Evolutionary conservation across 2,888 invertebrate genomes (phyloP), one percentile per base, ranked within the genome.

Genomic region (Machimus atricapillus): DNA sequence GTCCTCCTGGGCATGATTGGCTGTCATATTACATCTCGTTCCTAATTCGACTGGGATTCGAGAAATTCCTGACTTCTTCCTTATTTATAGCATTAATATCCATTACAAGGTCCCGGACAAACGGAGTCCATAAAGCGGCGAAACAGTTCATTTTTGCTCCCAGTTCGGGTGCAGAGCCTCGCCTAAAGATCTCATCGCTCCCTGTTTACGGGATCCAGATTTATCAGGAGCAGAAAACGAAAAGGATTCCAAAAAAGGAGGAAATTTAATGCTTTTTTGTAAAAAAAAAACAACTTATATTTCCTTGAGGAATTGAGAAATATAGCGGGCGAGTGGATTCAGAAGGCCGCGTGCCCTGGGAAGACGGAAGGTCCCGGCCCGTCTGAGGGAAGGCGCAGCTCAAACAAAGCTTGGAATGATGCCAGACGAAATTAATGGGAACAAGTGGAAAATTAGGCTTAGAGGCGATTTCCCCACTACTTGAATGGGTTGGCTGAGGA

Each of bases 391-490:
- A 23, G 66, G 66, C 66, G 23, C 66, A 66, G 27, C 19, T 58
- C 82, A 58, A 82, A 82, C 82, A 82, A 82, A 82, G 66, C 82
- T 79, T 82, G 82, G 82, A 82, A 82, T 19, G 82, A 82, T 82
- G 82, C 82, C 82, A 82, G 82, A 82, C 82, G 23, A 56, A 82
- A 82, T 58, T 82, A 58, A 82, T 34, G 34, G 58, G 82, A 82
- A 82, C 82, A 82, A 82, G 82, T 82, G 82, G 82, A 82, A 82
- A 82, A 82, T 82, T 82, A 82, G 82, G 82, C 82, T 82, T 82
- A 82, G 82, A 82, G 82, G 82, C 82, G 82, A 82, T 82, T 82
- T 82, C 66, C 82, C 58, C 82, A 58, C 66, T 82, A 79, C 79
- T 79, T 46, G 52, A 79, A 79, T 79, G 79, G 66, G 27, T 0